These are phyloP conservation scores for Scaptomyza pallida DNA, from an alignment of 1,140 invertebrate species.

Conservation along the genomic window DNA sequence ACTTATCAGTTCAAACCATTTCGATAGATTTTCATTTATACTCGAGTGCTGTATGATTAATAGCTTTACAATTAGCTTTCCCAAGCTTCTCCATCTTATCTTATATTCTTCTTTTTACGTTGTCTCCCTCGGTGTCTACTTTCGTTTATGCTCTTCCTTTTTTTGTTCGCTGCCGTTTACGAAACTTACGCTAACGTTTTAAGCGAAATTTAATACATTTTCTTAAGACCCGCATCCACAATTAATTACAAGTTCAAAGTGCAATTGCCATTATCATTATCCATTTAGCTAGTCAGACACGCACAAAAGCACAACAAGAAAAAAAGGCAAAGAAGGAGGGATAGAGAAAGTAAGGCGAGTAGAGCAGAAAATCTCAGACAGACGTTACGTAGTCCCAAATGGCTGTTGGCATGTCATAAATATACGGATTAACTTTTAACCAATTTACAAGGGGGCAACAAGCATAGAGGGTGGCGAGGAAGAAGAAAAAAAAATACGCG, in stretches of 20 bases:
- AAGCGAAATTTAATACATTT: slow-evolving; percentile 17
- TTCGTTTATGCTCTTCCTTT: not conserved
- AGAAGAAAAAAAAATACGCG: slow-evolving; percentile 7
- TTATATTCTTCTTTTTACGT: too few species aligned
- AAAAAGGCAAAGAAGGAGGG: slow-evolving; percentile 16
- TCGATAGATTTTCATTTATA: too few species aligned
- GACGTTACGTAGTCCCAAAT: slow-evolving; percentile 55
- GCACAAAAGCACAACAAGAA: slow-evolving; percentile 15
- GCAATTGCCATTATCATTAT: slow-evolving; percentile 77
- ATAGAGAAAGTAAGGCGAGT: slow-evolving; percentile 12
- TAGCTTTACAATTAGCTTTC: not conserved
- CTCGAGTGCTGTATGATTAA: not conserved
- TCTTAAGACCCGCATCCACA: slow-evolving; percentile 19
- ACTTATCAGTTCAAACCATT: too few species aligned
- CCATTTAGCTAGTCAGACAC: slow-evolving; percentile 70
- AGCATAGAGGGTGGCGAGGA: slow-evolving; percentile 38
- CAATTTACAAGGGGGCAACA: slow-evolving; percentile 73
- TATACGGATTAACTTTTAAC: slow-evolving; percentile 81
- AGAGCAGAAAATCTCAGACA: slow-evolving; percentile 27
- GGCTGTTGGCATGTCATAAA: slow-evolving; percentile 81
- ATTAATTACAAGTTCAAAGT: slow-evolving; percentile 75
- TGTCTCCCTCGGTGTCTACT: not conserved
- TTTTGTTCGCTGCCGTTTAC: not conserved
- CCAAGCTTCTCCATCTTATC: not conserved
- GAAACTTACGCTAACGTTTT: slow-evolving; percentile 1